Evolutionary conservation across 2,888 invertebrate genomes (phyloP), one percentile per base, ranked within the genome.

Genomic region (Amiota minor): DNA sequence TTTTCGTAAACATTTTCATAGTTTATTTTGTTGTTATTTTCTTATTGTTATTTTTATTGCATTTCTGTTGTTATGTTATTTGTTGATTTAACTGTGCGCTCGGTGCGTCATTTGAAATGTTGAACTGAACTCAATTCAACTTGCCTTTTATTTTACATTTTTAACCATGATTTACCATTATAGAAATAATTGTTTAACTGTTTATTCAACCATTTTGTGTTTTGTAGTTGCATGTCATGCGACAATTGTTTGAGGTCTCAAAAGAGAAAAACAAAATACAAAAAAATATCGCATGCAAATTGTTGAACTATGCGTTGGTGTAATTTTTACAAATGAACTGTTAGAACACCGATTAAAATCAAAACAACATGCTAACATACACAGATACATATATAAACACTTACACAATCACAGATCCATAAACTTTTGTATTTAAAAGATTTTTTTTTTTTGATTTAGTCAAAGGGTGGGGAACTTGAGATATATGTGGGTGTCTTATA

Each of bases 1-100:
- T 35, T 35, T 35, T 35, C 35, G 35, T 35, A 35, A 35, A 35
- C 35, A 35, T 35, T 35, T 35, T 35, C 35, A 35, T 35, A 35
- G 35, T 35, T 53, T 74, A 74, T 73, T 55, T 64, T 74, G 59
- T 62, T 74, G 72, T 71, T 61, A 65, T 76, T 61, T 47, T 71
- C 50, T 70, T 75, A 50, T 77, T 82, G 71, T 72, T 76, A 61
- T 53, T 65, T 23, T 35, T 23, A 61, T 61, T 71, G 61, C 49
- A 20, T 11, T 68, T 46, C 45, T 49, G 12, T 9, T 49, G 11
- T 70, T 71, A 61, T 56, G 74, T 18, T 70, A 59, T 70, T 69
- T 70, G 77, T 18, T 18, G 20, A 11, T 67, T 47, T 67, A n/a
- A 12, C 23, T 18, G 53, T 69, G 6, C 20, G 35, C 35, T 35